These are phyloP conservation scores for Neolamprologus modestus DNA, from an alignment of 2,113 vertebrate genomes.

Conservation along the genomic window DNA sequence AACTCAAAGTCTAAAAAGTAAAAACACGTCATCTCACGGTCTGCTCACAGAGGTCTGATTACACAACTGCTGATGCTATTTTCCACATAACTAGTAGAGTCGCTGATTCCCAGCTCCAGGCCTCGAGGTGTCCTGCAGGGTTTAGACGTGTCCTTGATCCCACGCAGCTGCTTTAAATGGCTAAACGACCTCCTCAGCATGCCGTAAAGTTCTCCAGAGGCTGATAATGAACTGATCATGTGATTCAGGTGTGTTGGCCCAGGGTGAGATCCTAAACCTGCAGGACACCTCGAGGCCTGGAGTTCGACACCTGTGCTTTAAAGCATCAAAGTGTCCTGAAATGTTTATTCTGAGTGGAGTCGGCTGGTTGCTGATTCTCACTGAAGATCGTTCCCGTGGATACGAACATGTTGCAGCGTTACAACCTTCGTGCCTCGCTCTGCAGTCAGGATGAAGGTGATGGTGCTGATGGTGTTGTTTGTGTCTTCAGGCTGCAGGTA, in stretches of 20 bases:
- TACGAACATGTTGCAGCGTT: background rate
- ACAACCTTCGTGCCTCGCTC: fast-evolving
- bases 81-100: no score
- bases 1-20: no score
- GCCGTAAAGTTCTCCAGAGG: background rate
- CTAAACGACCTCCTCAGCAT: background rate
- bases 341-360: background rate
- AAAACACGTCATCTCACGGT: no score
- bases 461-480: background rate
- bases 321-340: background rate
- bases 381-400: background rate
- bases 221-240: background rate
- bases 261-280: background rate
- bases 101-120: no score
- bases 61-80: no score
- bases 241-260: background rate
- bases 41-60: no score
- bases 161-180: background rate
- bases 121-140: background rate
- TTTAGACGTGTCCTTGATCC: background rate
- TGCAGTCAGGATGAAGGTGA: background rate
- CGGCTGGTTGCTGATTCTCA: background rate
- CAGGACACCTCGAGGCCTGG: background rate
- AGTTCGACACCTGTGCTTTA: fast-evolving
- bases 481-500: constrained; percentile 75